phyloP scores from a whole-genome alignment of 2,797 vertebrate genomes.

The Helarctos malayanus region DNA sequence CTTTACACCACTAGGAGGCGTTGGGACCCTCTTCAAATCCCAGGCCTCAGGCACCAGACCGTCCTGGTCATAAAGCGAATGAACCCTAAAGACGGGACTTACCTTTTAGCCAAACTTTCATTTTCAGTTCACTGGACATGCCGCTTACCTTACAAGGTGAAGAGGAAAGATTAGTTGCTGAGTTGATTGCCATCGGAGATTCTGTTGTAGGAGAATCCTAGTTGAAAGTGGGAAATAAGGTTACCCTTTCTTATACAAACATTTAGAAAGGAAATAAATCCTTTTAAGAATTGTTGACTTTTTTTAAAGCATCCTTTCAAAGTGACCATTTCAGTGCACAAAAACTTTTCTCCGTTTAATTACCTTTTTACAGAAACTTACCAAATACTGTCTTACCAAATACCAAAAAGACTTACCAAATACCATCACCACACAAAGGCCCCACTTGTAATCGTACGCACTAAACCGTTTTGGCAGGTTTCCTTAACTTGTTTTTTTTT shows the following conservation, averaged over 20 bases:
- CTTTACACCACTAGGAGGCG: not conserved
- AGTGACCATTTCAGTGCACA: not conserved
- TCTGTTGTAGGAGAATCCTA: not conserved
- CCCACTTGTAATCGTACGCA: not conserved
- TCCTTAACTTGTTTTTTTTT: not conserved
- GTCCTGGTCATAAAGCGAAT: not conserved
- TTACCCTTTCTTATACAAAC: not conserved
- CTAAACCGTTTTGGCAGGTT: not conserved
- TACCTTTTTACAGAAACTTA: not conserved
- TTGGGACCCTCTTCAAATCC: not conserved
- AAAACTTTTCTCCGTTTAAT: not conserved
- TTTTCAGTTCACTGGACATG: not conserved
- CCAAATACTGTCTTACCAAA: not conserved
- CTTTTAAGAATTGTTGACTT: not conserved
- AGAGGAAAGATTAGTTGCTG: not conserved
- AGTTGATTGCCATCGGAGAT: not conserved
- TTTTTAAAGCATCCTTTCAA: slow-evolving; percentile 40
- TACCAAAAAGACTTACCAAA: not conserved
- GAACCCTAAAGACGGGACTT: not conserved
- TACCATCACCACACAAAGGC: not conserved
- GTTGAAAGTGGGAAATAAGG: not conserved
- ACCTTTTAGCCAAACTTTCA: not conserved
- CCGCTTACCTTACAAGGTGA: not conserved
- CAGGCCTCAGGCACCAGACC: not conserved
- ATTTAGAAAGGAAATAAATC: not conserved